Conservation (phyloP, 1,140 invertebrate species). For the Adelges cooleyi region DNA sequence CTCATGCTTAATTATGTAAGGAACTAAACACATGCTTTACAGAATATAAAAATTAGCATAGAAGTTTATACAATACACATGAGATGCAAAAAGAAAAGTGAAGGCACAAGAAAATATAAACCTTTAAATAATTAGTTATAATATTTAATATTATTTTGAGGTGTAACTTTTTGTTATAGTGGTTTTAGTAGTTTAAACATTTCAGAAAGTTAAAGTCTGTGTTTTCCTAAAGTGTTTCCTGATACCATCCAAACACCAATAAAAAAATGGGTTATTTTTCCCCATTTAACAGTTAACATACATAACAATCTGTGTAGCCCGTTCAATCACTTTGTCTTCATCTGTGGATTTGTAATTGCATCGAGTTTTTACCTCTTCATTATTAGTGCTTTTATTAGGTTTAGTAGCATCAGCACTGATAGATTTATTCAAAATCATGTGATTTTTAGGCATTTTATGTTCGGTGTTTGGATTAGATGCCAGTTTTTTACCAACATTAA, state of each 20-base stretch:
- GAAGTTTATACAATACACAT: too few relatives aligned
- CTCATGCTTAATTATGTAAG: too few relatives aligned
- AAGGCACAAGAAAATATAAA: too few relatives aligned
- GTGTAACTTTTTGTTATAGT: too few relatives aligned
- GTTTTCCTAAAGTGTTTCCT: too few relatives aligned
- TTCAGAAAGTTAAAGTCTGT: too few relatives aligned
- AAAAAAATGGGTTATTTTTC: background rate
- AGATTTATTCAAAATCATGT: slow-evolving; percentile 20
- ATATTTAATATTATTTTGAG: too few relatives aligned
- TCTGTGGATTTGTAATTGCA: slow-evolving; percentile 40
- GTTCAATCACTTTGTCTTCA: slow-evolving; percentile 64
- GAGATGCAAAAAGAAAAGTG: too few relatives aligned
- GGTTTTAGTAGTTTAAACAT: too few relatives aligned
- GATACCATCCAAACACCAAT: slow-evolving; percentile 29
- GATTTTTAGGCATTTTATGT: slow-evolving; percentile 23
- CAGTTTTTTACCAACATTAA: slow-evolving; percentile 22
- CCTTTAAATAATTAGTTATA: too few relatives aligned
- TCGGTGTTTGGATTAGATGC: slow-evolving; percentile 7
- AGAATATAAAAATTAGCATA: too few relatives aligned
- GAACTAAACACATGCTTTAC: too few relatives aligned
- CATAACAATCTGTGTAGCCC: slow-evolving; percentile 72
- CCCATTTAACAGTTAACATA: slow-evolving; percentile 45
- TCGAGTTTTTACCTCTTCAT: slow-evolving; percentile 14
- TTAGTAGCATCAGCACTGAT: background rate
- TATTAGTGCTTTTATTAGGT: slow-evolving; percentile 12